Evolutionary conservation across 2,888 invertebrate genomes (phyloP).

Genomic region (Megastigmus dorsalis): DNA sequence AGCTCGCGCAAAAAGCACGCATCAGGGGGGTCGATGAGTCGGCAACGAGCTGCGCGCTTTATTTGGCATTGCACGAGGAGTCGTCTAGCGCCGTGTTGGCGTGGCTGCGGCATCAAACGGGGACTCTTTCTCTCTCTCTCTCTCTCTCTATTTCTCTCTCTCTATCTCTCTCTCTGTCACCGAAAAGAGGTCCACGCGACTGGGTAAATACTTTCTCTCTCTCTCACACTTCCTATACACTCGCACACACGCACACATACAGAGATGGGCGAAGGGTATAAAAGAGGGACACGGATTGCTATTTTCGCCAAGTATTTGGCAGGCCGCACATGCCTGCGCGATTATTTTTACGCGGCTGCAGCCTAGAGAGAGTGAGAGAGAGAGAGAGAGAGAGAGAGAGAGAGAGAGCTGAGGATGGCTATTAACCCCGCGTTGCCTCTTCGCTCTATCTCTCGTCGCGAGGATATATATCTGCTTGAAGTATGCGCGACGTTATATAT

Average conservation of each 20-base stretch:
- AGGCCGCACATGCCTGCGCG: slow-evolving; percentile 62
- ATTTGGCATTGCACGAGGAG: slow-evolving; percentile 52
- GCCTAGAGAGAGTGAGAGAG: no score
- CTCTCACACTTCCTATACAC: slow-evolving; percentile 14
- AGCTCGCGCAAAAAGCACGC: no score
- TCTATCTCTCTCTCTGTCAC: no score
- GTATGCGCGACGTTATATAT: no score
- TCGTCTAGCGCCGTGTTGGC: no score
- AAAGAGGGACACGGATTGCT: slow-evolving; percentile 54
- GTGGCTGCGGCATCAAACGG: background rate
- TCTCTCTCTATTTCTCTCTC: no score
- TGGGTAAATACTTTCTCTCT: slow-evolving; percentile 44
- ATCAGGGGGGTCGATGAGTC: no score
- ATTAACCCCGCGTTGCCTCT: slow-evolving; percentile 61
- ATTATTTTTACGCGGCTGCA: slow-evolving; percentile 61
- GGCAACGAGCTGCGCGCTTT: slow-evolving; percentile 55
- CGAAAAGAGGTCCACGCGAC: slow-evolving; percentile 48
- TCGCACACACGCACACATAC: slow-evolving; percentile 10
- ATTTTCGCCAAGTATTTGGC: slow-evolving; percentile 68
- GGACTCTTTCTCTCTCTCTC: no score
- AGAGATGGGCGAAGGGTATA: background rate
- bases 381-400: no score
- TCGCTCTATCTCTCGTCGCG: no score
- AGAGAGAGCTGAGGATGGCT: slow-evolving; percentile 65
- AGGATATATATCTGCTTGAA: no score